phyloP scores from a whole-genome alignment of 1,140 invertebrate genomes.

The Pseudachorutes palmiensis region DNA sequence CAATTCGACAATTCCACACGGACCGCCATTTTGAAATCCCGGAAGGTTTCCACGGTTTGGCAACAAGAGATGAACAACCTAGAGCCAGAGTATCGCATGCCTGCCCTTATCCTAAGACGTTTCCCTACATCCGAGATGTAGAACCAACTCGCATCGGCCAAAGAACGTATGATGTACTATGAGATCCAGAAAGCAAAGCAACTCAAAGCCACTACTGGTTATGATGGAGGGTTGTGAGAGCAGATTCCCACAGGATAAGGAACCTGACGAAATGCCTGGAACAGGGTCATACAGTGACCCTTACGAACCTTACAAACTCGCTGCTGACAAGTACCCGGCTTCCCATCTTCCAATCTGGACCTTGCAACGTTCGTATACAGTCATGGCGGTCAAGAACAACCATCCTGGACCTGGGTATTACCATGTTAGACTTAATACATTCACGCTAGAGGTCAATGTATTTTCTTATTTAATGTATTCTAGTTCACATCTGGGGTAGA shows the following conservation, averaged over 20 bases:
- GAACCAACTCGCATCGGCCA: conserved; percentile 18
- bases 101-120: conserved; percentile 23
- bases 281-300: conserved; percentile 22
- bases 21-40: not conserved
- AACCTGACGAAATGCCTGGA: conserved; percentile 1
- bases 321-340: not conserved
- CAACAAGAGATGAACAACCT: conserved; percentile 12
- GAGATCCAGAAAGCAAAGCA: conserved; percentile 1
- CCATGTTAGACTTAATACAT: not conserved
- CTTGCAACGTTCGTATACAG: conserved; percentile 14
- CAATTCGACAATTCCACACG: too few relatives aligned
- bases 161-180: conserved; percentile 18
- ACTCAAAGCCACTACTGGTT: not conserved
- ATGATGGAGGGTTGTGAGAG: conserved; percentile 2
- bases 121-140: conserved; percentile 14
- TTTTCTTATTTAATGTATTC: not conserved
- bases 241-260: conserved; percentile 11
- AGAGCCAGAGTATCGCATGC: conserved; percentile 19
- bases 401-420: conserved; percentile 1
- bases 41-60: conserved; percentile 16
- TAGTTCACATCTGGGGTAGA: conserved; percentile 1
- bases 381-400: not conserved
- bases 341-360: conserved; percentile 14
- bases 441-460: not conserved
- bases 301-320: not conserved